phyloP scores from a whole-genome alignment of 2,797 vertebrate genomes.

The Platyrinchus mystaceus region DNA sequence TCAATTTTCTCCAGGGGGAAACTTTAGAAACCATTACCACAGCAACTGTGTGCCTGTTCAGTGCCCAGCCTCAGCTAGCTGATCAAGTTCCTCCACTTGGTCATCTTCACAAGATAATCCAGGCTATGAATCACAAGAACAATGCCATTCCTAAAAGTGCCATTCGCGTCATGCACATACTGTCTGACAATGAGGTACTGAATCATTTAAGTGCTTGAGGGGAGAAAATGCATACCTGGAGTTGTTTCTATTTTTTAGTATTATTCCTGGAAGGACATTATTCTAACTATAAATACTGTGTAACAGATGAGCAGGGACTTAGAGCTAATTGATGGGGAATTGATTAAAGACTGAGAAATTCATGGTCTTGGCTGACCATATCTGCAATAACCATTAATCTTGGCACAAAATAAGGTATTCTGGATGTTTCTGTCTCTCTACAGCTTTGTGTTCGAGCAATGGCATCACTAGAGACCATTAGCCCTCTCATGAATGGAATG shows the following conservation, averaged over 20 bases:
- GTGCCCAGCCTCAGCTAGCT: conserved; percentile 91
- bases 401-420: neutral
- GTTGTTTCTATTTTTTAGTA: neutral
- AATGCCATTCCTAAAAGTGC: conserved; percentile 94
- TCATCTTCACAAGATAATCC: conserved; percentile 92
- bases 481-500: conserved; percentile 95
- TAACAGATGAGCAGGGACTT: neutral
- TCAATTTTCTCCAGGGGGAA: conserved; percentile 84
- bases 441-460: conserved; percentile 95
- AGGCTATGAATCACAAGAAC: conserved; percentile 95
- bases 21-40: conserved; percentile 94
- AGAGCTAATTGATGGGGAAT: neutral
- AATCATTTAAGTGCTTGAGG: neutral
- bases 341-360: neutral
- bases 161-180: conserved; percentile 91
- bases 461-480: conserved; percentile 92
- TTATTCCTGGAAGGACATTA: neutral
- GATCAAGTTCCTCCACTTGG: conserved; percentile 97
- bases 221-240: neutral
- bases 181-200: conserved; percentile 95
- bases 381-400: neutral
- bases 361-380: neutral
- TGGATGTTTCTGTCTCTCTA: neutral
- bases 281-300: neutral
- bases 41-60: conserved; percentile 95